Evolutionary conservation across 2,113 vertebrate genomes (phyloP), one percentile per base, ranked within the genome.

Genomic region (Neolamprologus sp.): DNA sequence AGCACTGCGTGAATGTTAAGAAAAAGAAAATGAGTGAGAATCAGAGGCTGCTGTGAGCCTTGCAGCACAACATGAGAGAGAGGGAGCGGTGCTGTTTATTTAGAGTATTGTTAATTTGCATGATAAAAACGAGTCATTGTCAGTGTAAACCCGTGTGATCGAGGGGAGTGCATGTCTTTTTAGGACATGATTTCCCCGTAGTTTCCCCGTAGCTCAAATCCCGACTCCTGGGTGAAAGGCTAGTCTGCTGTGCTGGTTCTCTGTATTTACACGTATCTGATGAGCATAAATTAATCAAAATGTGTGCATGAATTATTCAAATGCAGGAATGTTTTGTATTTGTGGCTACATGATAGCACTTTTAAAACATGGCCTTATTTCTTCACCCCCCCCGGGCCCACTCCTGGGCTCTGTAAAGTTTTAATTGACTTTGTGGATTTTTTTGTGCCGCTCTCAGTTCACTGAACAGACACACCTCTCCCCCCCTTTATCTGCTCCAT

Each of bases 391-490:
- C 40, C 13, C 4, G 1, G 6, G 23, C 42, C 23, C 23, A 31
- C 14, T 28, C 40, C 40, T 75, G 16, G 23, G 42, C 23, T 17
- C 71, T 5, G 40, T 47, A 19, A 75, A 47, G 6, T 86, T 88
- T 91, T 83, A 90, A 82, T 82, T 85, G 65, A 88, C 84, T 71
- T 33, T 7, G 23, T 80, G 71, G 82, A 68, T 82, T 81, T 80
- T 58, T 81, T 83, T 68, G 73, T 91, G 80, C 80, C 26, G 53
- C 84, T 89, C 90, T 87, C 79, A 89, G 90, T 94, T 91, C 90
- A 82, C 88, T 88, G 90, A 89, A 90, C 81, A 91, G 86, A 93
- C 87, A 81, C 86, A 73, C 83, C 83, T 88, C 91, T 63, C 57
- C 49, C 31, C 57, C 49, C 53, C 42, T 80, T 82, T 26, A 47